phyloP scores from a whole-genome alignment of 2,888 invertebrate species.

The Tanypteryx hageni region DNA sequence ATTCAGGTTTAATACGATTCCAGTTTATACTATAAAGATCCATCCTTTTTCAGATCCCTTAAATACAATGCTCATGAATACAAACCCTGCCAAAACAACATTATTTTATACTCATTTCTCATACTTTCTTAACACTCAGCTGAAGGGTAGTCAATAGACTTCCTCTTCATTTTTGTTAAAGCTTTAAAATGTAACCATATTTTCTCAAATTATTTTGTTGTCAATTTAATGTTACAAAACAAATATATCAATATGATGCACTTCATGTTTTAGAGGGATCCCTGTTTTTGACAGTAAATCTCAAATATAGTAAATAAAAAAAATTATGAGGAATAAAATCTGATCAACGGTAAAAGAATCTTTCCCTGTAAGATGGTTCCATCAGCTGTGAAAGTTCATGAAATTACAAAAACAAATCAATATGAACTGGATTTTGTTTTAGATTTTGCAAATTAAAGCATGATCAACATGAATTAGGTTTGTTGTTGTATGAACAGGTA shows the following conservation, averaged over 20 bases:
- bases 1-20: not conserved
- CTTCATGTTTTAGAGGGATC: not conserved
- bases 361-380: constrained; percentile 8
- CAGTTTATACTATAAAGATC: not conserved
- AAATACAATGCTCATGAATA: not conserved
- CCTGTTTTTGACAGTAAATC: too few relatives aligned
- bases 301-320: not conserved
- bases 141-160: not conserved
- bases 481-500: too few relatives aligned
- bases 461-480: too few relatives aligned
- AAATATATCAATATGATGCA: not conserved
- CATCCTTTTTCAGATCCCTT: not conserved
- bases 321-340: not conserved
- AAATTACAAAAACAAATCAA: too few relatives aligned
- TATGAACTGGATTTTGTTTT: too few relatives aligned
- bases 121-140: not conserved
- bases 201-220: not conserved
- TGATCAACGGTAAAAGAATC: not conserved
- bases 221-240: not conserved
- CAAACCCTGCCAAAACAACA: not conserved
- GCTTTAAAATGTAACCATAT: not conserved
- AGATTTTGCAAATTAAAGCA: too few relatives aligned
- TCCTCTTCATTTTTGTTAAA: not conserved
- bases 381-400: not conserved
- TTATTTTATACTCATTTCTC: not conserved